These are phyloP conservation scores for Hippolais icterina DNA, from an alignment of 2,113 vertebrate genomes.

Conservation along the genomic window DNA sequence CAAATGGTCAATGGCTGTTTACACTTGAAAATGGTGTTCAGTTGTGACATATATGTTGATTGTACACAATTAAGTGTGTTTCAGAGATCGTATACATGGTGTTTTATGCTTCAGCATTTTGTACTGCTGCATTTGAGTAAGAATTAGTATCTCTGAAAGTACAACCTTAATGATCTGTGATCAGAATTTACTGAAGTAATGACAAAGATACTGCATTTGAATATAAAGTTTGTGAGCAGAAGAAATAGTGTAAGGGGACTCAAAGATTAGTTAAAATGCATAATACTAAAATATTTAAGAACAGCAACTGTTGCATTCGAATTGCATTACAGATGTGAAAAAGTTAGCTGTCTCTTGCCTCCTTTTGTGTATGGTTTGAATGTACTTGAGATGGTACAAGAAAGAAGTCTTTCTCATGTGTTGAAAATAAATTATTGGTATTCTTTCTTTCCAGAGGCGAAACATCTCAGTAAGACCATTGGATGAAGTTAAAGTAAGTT, in stretches of 20 bases:
- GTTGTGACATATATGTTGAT: neutral
- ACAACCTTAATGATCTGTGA: neutral
- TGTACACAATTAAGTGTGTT: neutral
- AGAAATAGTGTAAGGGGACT: neutral
- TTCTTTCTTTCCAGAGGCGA: slow-evolving; percentile 82
- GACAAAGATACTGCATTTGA: neutral
- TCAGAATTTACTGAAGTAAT: neutral
- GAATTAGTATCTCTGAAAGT: neutral
- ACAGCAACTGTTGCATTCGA: neutral
- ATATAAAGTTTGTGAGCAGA: neutral
- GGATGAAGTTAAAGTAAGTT: slow-evolving; percentile 84
- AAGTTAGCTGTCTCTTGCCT: neutral
- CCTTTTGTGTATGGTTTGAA: neutral
- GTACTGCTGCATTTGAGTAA: neutral
- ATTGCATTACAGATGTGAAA: neutral
- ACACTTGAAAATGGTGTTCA: neutral
- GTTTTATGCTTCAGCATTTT: neutral
- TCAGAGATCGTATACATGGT: neutral
- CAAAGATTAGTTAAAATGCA: neutral
- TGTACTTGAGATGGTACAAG: neutral
- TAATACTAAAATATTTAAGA: neutral
- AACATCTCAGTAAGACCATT: slow-evolving; percentile 79
- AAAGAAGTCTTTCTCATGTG: neutral
- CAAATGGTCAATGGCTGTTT: neutral
- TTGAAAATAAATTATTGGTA: neutral